Percentiles rank a stretch among this genome's conserved stretches.
Evolutionary conservation across 2,113 vertebrate species (phyloP).

Genomic region (Numenius arquata): DNA sequence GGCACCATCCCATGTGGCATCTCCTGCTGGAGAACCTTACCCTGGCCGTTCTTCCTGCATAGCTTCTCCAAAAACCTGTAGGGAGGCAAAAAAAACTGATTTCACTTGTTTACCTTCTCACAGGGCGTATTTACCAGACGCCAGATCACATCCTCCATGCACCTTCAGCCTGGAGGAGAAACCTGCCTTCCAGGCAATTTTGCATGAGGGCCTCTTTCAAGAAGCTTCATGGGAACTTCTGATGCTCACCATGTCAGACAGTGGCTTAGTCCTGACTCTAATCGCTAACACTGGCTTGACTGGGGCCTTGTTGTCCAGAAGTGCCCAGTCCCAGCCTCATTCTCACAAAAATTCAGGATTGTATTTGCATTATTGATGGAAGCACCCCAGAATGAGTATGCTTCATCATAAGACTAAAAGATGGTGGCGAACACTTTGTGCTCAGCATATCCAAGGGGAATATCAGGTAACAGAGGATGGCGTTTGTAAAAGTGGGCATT

Average conservation of each 20-base stretch:
- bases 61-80: not conserved
- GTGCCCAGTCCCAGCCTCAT: not conserved
- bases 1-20: not conserved
- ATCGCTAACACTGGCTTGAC: not conserved
- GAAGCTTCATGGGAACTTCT: not conserved
- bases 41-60: not conserved
- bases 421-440: not conserved
- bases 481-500: not conserved
- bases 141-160: accelerated
- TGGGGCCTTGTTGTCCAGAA: not conserved
- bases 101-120: not conserved
- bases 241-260: not conserved
- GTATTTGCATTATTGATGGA: accelerated
- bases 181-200: not conserved
- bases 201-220: not conserved
- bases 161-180: not conserved
- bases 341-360: not conserved
- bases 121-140: not conserved
- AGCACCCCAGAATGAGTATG: not conserved
- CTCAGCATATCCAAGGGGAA: accelerated
- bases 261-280: not conserved
- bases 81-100: not conserved
- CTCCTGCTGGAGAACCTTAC: not conserved
- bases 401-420: not conserved
- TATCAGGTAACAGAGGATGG: not conserved